Evolutionary conservation across 1,140 invertebrate genomes (phyloP).

Genomic region (Sycophila sp.): DNA sequence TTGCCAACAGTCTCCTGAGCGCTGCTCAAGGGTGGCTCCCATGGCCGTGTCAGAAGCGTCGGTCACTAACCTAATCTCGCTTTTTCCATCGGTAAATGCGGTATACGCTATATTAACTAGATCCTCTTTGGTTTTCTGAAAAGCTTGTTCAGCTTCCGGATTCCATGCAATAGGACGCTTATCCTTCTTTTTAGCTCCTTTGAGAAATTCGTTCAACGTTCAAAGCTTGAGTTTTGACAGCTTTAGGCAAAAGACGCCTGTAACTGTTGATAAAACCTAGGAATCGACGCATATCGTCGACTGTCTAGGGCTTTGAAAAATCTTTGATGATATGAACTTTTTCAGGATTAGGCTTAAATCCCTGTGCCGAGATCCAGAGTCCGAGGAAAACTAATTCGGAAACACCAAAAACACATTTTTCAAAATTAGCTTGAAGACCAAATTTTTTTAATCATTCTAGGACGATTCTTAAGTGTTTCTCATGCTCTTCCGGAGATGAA

Average conservation of each 20-base stretch:
- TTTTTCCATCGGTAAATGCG: not conserved
- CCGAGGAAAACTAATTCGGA: not conserved
- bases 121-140: not conserved
- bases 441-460: not conserved
- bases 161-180: not conserved
- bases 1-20: not conserved
- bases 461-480: not conserved
- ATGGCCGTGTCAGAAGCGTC: not conserved
- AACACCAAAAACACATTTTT: not conserved
- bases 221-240: not conserved
- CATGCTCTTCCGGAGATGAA: not conserved
- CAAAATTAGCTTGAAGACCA: not conserved
- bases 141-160: not conserved
- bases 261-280: slow-evolving; percentile 4
- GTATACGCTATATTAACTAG: not conserved
- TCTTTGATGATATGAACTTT: not conserved
- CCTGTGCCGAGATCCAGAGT: not conserved
- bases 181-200: not conserved
- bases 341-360: not conserved
- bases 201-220: not conserved
- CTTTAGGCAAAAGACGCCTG: not conserved
- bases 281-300: not conserved
- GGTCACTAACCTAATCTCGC: not conserved
- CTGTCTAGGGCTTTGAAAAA: not conserved
- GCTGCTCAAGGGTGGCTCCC: not conserved